Evolutionary conservation across 1,140 invertebrate genomes (phyloP).

Genomic region (Heliconius melpomene): DNA sequence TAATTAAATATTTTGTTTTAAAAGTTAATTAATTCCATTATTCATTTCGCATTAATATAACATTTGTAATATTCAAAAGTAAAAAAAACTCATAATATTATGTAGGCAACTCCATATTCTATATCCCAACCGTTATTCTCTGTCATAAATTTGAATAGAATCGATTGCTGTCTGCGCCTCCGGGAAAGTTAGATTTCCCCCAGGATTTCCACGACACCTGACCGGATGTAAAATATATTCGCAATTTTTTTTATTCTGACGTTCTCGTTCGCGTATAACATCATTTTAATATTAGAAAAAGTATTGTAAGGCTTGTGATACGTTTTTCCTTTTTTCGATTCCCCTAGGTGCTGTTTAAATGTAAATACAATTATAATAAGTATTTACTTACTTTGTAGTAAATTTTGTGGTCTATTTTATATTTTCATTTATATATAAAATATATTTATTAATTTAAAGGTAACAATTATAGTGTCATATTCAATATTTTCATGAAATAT

Average conservation of each 20-base stretch:
- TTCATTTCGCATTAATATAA: too few relatives aligned
- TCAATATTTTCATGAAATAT: too few relatives aligned
- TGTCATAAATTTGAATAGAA: constrained; percentile 81
- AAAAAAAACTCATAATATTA: constrained; percentile 24
- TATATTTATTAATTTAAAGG: too few relatives aligned
- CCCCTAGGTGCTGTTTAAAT: not conserved
- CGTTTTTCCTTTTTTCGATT: not conserved
- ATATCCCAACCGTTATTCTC: constrained; percentile 69
- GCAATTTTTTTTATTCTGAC: constrained; percentile 57
- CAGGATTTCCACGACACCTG: constrained; percentile 78
- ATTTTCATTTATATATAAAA: too few relatives aligned
- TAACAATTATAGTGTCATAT: too few relatives aligned
- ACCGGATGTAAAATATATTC: constrained; percentile 80
- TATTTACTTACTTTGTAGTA: not conserved
- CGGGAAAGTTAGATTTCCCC: constrained; percentile 80
- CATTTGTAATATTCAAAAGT: too few relatives aligned
- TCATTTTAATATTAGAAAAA: constrained; percentile 31
- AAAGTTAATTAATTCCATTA: too few relatives aligned
- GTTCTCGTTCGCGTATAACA: constrained; percentile 31
- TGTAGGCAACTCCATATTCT: constrained; percentile 50
- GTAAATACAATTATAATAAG: not conserved
- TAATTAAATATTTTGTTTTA: not conserved
- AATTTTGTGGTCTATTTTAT: too few relatives aligned
- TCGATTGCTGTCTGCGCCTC: constrained; percentile 80
- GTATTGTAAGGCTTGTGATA: constrained; percentile 15